Percentiles rank a stretch among this genome's conserved stretches.
Conservation (phyloP, 2,113 vertebrate genomes). For the Paralichthys olivaceus region DNA sequence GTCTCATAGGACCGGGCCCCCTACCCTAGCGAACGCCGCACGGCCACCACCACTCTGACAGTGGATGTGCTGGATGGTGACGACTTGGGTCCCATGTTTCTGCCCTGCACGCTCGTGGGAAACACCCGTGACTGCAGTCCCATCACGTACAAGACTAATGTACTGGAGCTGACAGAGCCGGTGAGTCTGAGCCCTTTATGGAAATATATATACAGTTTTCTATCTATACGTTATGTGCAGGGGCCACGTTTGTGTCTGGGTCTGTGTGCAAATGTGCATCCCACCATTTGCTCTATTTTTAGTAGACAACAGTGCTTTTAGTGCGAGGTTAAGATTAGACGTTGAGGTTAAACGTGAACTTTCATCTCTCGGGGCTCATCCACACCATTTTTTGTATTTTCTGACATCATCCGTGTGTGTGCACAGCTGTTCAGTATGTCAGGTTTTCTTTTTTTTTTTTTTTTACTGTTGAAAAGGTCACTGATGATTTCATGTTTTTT, state of each 20-base stretch:
- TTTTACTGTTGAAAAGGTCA: no score
- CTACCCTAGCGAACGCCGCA: slow-evolving; percentile 87
- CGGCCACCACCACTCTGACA: slow-evolving; percentile 93
- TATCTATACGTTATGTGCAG: not conserved
- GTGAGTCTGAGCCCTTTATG: slow-evolving; percentile 80
- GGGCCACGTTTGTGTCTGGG: not conserved
- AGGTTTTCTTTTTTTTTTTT: not conserved
- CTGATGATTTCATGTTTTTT: not conserved
- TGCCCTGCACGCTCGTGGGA: slow-evolving; percentile 91
- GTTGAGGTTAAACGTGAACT: no score
- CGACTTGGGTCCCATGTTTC: slow-evolving; percentile 95
- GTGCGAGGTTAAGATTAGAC: no score
- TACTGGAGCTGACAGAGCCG: slow-evolving; percentile 90
- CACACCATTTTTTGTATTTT: no score
- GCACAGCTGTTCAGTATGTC: not conserved
- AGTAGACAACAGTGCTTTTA: not conserved
- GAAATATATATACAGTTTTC: not conserved
- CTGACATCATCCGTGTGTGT: not conserved
- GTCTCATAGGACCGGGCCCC: slow-evolving; percentile 90
- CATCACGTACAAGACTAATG: slow-evolving; percentile 88
- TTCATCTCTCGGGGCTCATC: no score
- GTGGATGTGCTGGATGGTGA: slow-evolving; percentile 96
- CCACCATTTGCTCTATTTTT: not conserved
- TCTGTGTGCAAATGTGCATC: not conserved
- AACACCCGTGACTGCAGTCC: slow-evolving; percentile 94